Conservation (phyloP, 2,888 invertebrate species). For the Byasa hedistus region DNA sequence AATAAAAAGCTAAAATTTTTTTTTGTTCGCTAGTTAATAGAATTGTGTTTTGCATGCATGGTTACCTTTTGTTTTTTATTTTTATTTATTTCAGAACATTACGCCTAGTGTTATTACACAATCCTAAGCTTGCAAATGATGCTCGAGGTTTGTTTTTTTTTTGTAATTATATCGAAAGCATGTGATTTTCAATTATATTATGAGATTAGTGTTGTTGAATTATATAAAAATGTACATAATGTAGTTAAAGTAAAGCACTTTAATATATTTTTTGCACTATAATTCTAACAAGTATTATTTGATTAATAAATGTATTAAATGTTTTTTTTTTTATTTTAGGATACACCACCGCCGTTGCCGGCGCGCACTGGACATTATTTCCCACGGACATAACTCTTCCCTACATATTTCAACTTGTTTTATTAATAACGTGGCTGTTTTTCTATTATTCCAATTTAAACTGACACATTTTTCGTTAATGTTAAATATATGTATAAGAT, state of each 20-base stretch:
- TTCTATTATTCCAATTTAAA: too few species aligned
- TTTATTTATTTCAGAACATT: slow-evolving; percentile 63
- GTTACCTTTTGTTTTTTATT: slow-evolving; percentile 32
- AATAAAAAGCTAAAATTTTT: too few species aligned
- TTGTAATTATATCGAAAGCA: slow-evolving; percentile 32
- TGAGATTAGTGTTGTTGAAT: too few species aligned
- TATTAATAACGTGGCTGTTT: neutral
- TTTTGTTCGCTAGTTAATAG: neutral
- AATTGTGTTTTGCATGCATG: neutral
- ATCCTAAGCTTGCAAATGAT: slow-evolving; percentile 50
- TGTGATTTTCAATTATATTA: too few species aligned
- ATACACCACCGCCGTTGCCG: slow-evolving; percentile 72
- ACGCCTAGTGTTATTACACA: slow-evolving; percentile 66
- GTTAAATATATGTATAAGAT: too few species aligned
- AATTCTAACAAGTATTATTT: too few species aligned
- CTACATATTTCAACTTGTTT: slow-evolving; percentile 7
- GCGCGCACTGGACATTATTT: slow-evolving; percentile 73
- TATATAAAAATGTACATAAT: too few species aligned
- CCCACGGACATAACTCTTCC: slow-evolving; percentile 67
- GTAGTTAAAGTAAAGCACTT: too few species aligned
- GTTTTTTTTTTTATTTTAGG: slow-evolving; percentile 49
- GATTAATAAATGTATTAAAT: neutral
- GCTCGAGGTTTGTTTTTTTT: slow-evolving; percentile 60
- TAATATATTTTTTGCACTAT: too few species aligned
- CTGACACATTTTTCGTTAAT: too few species aligned